Evolutionary conservation across 2,113 vertebrate species (phyloP).

Genomic region (Etheostoma spectabile): DNA sequence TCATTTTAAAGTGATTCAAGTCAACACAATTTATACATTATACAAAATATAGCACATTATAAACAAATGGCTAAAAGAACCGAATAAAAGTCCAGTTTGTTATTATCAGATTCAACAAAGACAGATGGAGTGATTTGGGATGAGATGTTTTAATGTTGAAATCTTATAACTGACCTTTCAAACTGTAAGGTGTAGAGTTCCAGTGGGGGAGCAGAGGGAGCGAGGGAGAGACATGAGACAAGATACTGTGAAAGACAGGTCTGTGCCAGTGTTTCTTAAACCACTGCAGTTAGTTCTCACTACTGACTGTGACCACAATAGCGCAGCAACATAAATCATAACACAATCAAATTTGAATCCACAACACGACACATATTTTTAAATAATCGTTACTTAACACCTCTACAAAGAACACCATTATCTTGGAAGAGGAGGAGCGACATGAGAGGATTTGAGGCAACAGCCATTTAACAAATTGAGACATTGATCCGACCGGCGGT

Average conservation of each 20-base stretch:
- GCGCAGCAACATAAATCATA: neutral
- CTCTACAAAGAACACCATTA: too few species aligned
- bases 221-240: neutral
- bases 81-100: neutral
- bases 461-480: too few species aligned
- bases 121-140: neutral
- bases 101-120: constrained; percentile 9
- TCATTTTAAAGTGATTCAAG: constrained; percentile 41
- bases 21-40: constrained; percentile 40
- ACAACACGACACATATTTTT: too few species aligned
- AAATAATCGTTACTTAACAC: too few species aligned
- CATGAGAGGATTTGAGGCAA: too few species aligned
- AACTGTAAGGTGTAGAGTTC: neutral
- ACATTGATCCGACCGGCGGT: too few species aligned
- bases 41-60: constrained; percentile 16
- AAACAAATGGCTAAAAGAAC: constrained; percentile 50
- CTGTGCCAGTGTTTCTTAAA: neutral
- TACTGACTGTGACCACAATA: neutral
- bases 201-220: neutral
- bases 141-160: neutral
- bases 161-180: neutral
- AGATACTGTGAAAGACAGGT: neutral
- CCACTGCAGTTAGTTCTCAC: neutral
- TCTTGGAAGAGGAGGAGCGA: too few species aligned
- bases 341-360: too few species aligned